These are phyloP conservation scores for Caenorhabditis afra DNA, from an alignment of 2,888 invertebrate genomes.

Conservation along the genomic window DNA sequence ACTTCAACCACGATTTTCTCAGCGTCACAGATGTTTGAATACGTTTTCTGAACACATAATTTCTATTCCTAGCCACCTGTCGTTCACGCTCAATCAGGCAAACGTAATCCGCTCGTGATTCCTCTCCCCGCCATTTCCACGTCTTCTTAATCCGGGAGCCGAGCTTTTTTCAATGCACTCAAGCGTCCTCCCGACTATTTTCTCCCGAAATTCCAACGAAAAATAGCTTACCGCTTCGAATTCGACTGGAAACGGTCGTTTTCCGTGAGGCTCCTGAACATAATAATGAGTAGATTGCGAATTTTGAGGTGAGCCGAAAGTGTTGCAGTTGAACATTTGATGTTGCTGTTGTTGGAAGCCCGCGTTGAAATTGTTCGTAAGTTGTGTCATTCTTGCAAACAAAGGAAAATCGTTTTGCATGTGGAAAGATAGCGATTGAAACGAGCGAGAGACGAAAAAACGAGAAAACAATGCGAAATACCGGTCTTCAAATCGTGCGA, in stretches of 20 bases:
- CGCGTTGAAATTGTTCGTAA: slow-evolving; percentile 36
- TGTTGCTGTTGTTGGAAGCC: slow-evolving; percentile 2
- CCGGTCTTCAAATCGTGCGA: slow-evolving; percentile 22
- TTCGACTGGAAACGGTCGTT: slow-evolving; percentile 55
- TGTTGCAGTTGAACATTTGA: slow-evolving; percentile 4
- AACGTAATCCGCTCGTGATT: slow-evolving; percentile 13
- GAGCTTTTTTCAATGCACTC: neutral
- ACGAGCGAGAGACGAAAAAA: slow-evolving; percentile 9
- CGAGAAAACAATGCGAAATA: slow-evolving; percentile 14
- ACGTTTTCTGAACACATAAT: no score
- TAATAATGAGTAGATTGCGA: slow-evolving; percentile 26
- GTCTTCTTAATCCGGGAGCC: neutral
- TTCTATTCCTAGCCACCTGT: slow-evolving; percentile 16
- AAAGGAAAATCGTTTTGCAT: slow-evolving; percentile 10
- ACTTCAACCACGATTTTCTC: neutral
- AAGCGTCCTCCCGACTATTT: neutral
- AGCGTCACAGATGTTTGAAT: neutral
- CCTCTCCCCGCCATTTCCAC: neutral
- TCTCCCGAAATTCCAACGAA: neutral
- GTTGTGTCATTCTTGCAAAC: slow-evolving; percentile 56
- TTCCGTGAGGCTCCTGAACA: slow-evolving; percentile 52
- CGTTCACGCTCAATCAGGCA: slow-evolving; percentile 11
- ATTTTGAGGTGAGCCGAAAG: slow-evolving; percentile 20
- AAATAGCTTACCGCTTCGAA: slow-evolving; percentile 53
- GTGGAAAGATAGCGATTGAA: neutral